Base-by-base conservation (phyloP, 1,140 invertebrate genomes). In the Euura lappo region DNA sequence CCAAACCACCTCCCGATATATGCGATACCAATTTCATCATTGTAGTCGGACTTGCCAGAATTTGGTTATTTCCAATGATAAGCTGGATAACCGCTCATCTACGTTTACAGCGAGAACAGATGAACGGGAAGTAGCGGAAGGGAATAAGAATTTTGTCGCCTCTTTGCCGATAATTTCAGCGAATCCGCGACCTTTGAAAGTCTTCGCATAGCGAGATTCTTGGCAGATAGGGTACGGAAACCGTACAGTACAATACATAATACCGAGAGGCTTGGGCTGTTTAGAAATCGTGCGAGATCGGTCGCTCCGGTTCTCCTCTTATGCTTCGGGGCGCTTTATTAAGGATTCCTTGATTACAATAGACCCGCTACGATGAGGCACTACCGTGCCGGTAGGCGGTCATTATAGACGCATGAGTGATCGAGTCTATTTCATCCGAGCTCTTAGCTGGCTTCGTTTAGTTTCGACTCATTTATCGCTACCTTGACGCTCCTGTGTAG, bases 311-410 rank as follows among this genome's bases (percentile, higher is more conserved):
- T 60, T 6, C 51, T 60, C 51, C n/a, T n/a, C 51, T 60, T n/a
- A 28, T 28, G 3, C 51, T n/a, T 60, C 51, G 51, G 51, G 28
- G 28, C 28, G 51, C 3, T 60, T 60, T 60, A 60, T 60, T 60
- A 60, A 60, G 51, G 51, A 60, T 60, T 60, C 51, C 51, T 60
- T 60, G 51, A 60, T 60, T 60, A n/a, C 13, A 60, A 60, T 60
- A 60, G 3, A 60, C 51, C 51, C 8, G 3, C 8, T 60, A n/a
- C 13, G 51, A 60, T 8, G 13, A 8, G 51, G 51, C 51, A 28
- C 28, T 28, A 28, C 28, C 28, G 51, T 60, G 51, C 13, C 8
- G 10, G 51, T n/a, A 6, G 51, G 51, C 51, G 13, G 10, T 60
- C 51, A n/a, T 60, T 60, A 60, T n/a, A 6, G 51, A 60, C 51